Conservation (phyloP, 2,113 vertebrate genomes). For the Dicentrarchus labrax region DNA sequence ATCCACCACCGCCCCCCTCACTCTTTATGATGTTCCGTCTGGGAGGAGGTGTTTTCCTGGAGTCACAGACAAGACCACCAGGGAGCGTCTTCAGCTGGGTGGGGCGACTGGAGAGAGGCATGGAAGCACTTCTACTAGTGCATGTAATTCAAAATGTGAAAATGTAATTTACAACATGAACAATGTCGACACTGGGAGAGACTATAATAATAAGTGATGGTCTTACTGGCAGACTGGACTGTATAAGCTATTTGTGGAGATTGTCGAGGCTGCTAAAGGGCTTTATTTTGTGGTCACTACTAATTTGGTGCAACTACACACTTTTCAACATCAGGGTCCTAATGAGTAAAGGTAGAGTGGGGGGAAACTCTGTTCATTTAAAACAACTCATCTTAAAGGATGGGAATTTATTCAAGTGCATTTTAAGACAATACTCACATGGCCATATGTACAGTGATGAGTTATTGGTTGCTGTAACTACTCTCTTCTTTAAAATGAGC, state of each 20-base stretch:
- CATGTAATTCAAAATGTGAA: background rate
- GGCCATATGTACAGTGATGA: no score
- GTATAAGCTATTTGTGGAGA: background rate
- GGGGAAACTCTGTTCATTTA: no score
- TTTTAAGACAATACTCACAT: no score
- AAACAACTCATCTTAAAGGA: no score
- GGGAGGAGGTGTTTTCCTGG: constrained; percentile 55
- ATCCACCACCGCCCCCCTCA: background rate
- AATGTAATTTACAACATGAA: background rate
- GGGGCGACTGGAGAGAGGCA: constrained; percentile 43
- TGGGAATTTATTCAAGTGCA: no score
- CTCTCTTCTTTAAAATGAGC: no score
- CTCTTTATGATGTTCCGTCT: constrained; percentile 12
- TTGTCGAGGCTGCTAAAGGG: background rate
- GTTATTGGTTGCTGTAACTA: no score
- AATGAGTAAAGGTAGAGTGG: background rate
- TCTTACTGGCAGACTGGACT: background rate
- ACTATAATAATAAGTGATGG: background rate
- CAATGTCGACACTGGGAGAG: background rate
- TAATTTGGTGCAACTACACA: background rate
- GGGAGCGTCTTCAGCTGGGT: constrained; percentile 62
- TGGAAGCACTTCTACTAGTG: background rate
- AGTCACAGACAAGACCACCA: constrained; percentile 55
- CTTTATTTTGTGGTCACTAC: background rate
- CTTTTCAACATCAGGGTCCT: background rate